phyloP scores from a whole-genome alignment of 1,140 invertebrate genomes.

The Drosophila arawakana region DNA sequence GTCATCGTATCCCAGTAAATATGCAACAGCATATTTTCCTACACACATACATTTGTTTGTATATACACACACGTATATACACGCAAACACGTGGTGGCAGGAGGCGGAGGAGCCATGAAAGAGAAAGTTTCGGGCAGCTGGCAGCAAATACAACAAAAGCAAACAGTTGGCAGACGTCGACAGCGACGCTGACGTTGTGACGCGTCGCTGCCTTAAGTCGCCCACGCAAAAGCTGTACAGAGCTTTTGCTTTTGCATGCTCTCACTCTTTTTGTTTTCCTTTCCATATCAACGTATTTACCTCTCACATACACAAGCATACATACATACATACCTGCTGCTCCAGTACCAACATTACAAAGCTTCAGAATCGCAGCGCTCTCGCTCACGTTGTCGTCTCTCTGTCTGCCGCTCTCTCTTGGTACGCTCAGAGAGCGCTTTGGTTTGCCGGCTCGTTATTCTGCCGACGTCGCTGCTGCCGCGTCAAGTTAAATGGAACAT shows the following conservation, averaged over 20 bases:
- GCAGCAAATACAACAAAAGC: slow-evolving; percentile 68
- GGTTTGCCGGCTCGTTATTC: slow-evolving; percentile 39
- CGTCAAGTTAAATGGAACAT: slow-evolving; percentile 43
- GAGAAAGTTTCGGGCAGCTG: slow-evolving; percentile 54
- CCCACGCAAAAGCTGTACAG: slow-evolving; percentile 72
- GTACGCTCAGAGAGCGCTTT: slow-evolving; percentile 4
- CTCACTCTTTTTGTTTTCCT: slow-evolving; percentile 29
- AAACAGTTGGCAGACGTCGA: slow-evolving; percentile 69
- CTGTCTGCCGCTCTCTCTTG: background rate
- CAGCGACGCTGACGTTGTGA: slow-evolving; percentile 46
- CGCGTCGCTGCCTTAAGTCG: slow-evolving; percentile 59
- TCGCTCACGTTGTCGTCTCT: slow-evolving; percentile 20
- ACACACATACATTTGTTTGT: slow-evolving; percentile 21
- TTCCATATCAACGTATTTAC: slow-evolving; percentile 33
- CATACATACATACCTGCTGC: slow-evolving; percentile 48
- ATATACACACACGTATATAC: background rate
- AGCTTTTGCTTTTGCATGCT: slow-evolving; percentile 24
- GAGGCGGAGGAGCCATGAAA: slow-evolving; percentile 24
- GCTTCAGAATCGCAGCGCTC: slow-evolving; percentile 32
- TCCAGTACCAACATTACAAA: slow-evolving; percentile 6
- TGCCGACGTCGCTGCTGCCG: slow-evolving; percentile 18
- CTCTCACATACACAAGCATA: slow-evolving; percentile 16
- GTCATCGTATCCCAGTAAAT: slow-evolving; percentile 64
- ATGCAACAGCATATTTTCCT: slow-evolving; percentile 57
- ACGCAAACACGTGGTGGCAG: slow-evolving; percentile 3